These are phyloP conservation scores for Pachliopta kotzebuea DNA, from an alignment of 2,888 invertebrate genomes.

Conservation along the genomic window DNA sequence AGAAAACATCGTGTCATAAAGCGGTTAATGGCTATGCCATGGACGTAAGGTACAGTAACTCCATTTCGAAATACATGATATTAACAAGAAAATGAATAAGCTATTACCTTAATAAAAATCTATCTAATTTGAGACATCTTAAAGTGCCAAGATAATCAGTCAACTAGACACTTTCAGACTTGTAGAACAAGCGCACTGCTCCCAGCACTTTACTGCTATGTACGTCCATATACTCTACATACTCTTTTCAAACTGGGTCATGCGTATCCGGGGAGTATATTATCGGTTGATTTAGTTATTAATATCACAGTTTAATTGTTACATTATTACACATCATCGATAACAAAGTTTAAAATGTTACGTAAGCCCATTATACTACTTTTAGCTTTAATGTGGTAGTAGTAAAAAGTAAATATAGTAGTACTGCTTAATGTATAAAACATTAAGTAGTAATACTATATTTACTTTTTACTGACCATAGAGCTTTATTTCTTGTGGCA, in stretches of 20 bases:
- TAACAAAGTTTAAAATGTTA: background rate
- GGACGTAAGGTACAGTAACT: too few relatives aligned
- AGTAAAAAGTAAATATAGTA: too few relatives aligned
- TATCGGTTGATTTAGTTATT: constrained; percentile 51
- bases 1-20: too few relatives aligned
- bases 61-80: background rate
- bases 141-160: constrained; percentile 41
- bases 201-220: constrained; percentile 27
- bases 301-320: constrained; percentile 54
- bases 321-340: constrained; percentile 28
- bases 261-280: constrained; percentile 63
- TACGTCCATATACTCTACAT: constrained; percentile 36
- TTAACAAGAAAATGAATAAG: background rate
- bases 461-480: too few relatives aligned
- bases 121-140: background rate
- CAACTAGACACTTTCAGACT: constrained; percentile 43
- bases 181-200: constrained; percentile 39
- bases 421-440: too few relatives aligned
- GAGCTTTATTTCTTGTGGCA: too few relatives aligned
- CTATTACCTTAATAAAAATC: background rate
- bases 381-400: background rate
- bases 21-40: too few relatives aligned
- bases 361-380: background rate
- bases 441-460: too few relatives aligned
- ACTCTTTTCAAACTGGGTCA: constrained; percentile 55